Base-by-base conservation (phyloP, 1,140 invertebrate species). In the Plectrocnemia conspersa region DNA sequence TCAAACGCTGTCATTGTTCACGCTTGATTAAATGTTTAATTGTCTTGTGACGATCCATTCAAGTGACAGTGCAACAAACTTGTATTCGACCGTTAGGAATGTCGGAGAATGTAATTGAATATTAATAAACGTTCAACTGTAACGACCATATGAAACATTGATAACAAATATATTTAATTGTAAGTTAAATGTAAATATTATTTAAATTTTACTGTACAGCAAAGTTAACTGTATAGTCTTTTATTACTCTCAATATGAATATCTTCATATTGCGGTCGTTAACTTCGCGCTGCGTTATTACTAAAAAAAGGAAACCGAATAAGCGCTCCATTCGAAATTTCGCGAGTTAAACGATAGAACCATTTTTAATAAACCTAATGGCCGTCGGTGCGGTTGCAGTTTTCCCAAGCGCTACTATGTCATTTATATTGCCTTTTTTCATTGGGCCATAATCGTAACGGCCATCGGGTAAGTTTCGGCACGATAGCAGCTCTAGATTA, bases 361-460 rank as follows among this genome's bases (percentile, higher is more conserved):
- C 40, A 33, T 54, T 54, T 58, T 59, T 59, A 59, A 59, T 59
- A 59, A 54, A 54, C 27, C 57, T 59, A 59, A 56, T 53, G 56
- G 56, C 10, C 42, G 27, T 15, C 35, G 48, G 15, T 52, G 49
- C 38, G 44, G 35, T 52, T 25, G 33, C 41, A 57, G 29, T 54
- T 54, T 40, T 54, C 41, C 52, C 24, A 38, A 35, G 35, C 15
- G 9, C 49, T 18, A 40, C 49, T 27, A 40, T 52, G 41, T 52
- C 49, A 52, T 15, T 15, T 23, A 16, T 41, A 35, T 52, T 52
- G 29, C n/a, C 35, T 52, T 52, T 52, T 52, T 41, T 18, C 49
- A 41, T 41, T 24, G 49, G n/a, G n/a, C n/a, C n/a, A n/a, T n/a
- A n/a, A n/a, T n/a, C n/a, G n/a, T n/a, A n/a, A n/a, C n/a, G n/a